phyloP scores from a whole-genome alignment of 2,113 vertebrate species.

The Pteronura brasiliensis region DNA sequence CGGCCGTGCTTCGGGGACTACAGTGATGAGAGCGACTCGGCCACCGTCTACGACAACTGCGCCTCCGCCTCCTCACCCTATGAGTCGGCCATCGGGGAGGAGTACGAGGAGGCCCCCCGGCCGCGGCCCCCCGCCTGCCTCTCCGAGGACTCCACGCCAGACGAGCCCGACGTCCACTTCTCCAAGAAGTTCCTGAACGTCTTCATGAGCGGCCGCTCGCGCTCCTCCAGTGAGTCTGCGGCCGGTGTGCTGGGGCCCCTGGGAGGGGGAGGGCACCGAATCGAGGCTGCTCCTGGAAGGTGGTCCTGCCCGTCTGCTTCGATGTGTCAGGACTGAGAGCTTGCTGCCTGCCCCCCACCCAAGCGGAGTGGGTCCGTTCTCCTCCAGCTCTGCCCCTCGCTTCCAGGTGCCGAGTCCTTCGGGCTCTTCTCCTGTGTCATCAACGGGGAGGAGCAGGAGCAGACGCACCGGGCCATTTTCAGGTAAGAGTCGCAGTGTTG shows the following conservation, averaged over 20 bases:
- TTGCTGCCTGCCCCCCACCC: not conserved
- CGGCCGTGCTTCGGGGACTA: conserved; percentile 95
- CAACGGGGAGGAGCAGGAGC: conserved; percentile 95
- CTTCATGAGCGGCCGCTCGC: conserved; percentile 96
- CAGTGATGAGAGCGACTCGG: conserved; percentile 96
- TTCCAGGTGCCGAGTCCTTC: conserved; percentile 94
- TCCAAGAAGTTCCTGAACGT: conserved; percentile 99
- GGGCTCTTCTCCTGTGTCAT: conserved; percentile 95
- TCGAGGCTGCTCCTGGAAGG: not conserved
- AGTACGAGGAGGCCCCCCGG: conserved; percentile 92
- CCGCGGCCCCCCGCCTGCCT: conserved; percentile 90
- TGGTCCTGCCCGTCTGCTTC: not conserved
- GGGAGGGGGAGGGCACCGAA: not conserved
- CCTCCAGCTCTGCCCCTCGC: not conserved
- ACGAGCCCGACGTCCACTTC: conserved; percentile 92
- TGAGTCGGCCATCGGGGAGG: conserved; percentile 93
- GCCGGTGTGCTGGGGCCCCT: not conserved
- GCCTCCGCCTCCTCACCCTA: conserved; percentile 95
- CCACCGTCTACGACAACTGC: conserved; percentile 96
- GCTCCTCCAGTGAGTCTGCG: conserved; percentile 94
- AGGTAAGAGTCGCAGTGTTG: conserved; percentile 83
- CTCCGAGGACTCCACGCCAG: conserved; percentile 93
- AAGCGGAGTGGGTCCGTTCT: not conserved
- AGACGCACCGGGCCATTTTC: conserved; percentile 96
- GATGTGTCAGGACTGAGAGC: not conserved